phyloP scores from a whole-genome alignment of 2,888 invertebrate species.

The Agapostemon virescens region DNA sequence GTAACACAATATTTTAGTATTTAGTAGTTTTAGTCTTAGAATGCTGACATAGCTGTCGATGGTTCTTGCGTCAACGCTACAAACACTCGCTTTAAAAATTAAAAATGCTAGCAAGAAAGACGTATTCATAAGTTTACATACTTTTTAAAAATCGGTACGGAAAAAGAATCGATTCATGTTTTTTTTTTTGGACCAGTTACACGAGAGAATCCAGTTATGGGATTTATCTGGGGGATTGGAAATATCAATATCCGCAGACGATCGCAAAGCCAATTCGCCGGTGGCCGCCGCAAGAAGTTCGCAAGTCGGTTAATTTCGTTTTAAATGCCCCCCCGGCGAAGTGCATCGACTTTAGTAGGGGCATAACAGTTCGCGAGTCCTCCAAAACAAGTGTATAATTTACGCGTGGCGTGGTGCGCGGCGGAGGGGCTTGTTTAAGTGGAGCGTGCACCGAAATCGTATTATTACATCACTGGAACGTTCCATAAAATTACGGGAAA shows the following conservation, averaged over 20 bases:
- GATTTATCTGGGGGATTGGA: no score
- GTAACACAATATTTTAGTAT: no score
- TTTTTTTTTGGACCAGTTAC: neutral
- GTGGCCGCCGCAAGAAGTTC: neutral
- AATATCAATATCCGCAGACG: neutral
- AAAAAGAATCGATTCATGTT: no score
- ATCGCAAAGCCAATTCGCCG: neutral
- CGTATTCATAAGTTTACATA: no score
- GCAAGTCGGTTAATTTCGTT: constrained; percentile 7
- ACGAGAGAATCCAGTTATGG: no score
- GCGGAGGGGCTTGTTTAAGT: neutral
- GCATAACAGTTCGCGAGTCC: neutral
- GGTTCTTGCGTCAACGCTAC: no score
- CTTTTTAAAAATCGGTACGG: no score
- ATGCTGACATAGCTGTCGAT: no score
- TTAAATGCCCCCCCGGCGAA: neutral
- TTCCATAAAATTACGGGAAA: constrained; percentile 12
- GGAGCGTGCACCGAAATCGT: neutral
- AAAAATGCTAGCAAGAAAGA: no score
- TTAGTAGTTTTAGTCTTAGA: no score
- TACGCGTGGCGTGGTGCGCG: neutral
- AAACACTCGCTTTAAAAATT: no score
- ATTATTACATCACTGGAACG: constrained; percentile 9
- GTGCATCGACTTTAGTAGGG: constrained; percentile 1
- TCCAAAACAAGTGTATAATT: constrained; percentile 4